Percentiles rank a stretch among this genome's conserved stretches.
These are phyloP conservation scores for Apodemus agrarius DNA, from an alignment of 2,797 vertebrate species.

Conservation along the genomic window DNA sequence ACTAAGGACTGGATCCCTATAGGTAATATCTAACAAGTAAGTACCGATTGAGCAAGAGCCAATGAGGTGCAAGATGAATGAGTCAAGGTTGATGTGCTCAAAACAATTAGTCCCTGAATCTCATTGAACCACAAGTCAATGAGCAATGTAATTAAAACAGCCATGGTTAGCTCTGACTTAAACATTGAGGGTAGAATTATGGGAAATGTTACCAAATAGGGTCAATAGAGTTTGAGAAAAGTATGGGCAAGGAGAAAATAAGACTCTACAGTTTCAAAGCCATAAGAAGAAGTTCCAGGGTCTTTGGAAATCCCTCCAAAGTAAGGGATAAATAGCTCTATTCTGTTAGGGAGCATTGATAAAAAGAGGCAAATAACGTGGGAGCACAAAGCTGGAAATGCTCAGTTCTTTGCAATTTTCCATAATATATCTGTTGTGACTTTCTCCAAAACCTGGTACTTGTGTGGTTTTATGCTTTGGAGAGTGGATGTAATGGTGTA, in stretches of 20 bases:
- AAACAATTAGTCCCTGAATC: constrained; percentile 36
- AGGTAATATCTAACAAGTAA: constrained; percentile 38
- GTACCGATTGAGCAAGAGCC: not conserved
- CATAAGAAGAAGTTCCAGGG: not conserved
- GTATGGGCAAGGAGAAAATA: not conserved
- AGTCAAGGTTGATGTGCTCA: constrained; percentile 2
- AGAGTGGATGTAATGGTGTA: not conserved
- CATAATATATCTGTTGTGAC: not conserved
- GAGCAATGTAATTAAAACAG: constrained; percentile 59
- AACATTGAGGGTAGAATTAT: not conserved
- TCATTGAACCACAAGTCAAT: constrained; percentile 1
- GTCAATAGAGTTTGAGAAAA: not conserved
- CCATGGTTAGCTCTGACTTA: not conserved
- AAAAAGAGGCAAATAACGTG: not conserved
- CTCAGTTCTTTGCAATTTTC: not conserved
- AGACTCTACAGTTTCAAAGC: not conserved
- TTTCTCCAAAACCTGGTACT: not conserved
- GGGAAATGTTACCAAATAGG: not conserved
- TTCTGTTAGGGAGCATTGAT: not conserved
- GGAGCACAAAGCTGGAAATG: not conserved
- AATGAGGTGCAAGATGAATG: constrained; percentile 26
- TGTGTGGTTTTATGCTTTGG: not conserved
- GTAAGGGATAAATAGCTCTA: not conserved
- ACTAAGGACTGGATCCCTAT: not conserved
- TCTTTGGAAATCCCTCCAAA: not conserved